Evolutionary conservation across 1,140 invertebrate genomes (phyloP), one percentile per base, ranked within the genome.

Genomic region (Drosophila simulans): DNA sequence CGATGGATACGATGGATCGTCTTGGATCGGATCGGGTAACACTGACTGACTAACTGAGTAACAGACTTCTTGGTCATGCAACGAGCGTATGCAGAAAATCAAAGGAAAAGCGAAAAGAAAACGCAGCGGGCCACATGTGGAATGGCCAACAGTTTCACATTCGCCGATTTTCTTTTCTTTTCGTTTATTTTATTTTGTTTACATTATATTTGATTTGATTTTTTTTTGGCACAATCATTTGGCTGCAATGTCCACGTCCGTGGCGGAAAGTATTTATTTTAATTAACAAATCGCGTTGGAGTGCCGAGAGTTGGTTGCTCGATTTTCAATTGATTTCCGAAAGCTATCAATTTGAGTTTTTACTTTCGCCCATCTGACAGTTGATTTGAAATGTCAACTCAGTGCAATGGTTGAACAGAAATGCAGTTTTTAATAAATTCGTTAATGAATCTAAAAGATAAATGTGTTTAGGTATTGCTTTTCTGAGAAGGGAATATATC

Each of bases 181-280:
- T 59, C n/a, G 15, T 42, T 58, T 62, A 17, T 39, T 56, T 39
- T 27, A 58, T 22, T 58, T 62, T 42, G 40, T 25, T 48, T 40
- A 25, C 15, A 20, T 53, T 43, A 15, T 5, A 35, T 51, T 37
- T 62, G 31, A 31, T 55, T 79, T 76, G 31, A 31, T 55, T 79
- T 76, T 75, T 75, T 49, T 66, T 54, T 46, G 46, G 59, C 65
- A 27, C 52, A 55, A 76, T 56, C 42, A 70, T 64, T 59, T 17
- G 8, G 7, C 12, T 15, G 34, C 45, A 56, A 45, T 40, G 49
- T 58, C 55, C 51, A 46, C 35, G 73, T 37, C 49, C 63, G 80
- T 79, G 83, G 75, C 83, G 83, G 83, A 86, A 86, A 86, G 83
- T 86, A 86, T 86, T 86, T 83, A 86, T 88, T 86, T 86, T 83